Evolutionary conservation across 2,113 vertebrate species (phyloP), one percentile per base, ranked within the genome.

Genomic region (Elgaria multicarinata): DNA sequence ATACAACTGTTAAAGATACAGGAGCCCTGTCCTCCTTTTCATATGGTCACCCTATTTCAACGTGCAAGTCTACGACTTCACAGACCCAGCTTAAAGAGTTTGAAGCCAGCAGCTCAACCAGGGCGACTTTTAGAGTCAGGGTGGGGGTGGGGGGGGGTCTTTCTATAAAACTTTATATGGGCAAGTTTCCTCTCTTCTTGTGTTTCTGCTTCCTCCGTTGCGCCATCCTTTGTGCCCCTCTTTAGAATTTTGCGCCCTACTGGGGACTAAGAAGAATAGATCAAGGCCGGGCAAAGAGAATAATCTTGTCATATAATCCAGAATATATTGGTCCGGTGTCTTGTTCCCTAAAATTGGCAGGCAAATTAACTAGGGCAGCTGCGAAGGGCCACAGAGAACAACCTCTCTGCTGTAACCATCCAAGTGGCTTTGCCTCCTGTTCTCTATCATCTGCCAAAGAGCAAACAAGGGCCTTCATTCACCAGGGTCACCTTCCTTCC

Each of bases 361-460:
- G 42, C 6, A 1, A 88, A 82, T 86, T 92, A 74, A 80, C 92
- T 90, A 92, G 10, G 10, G n/a, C 88, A 92, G 22, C 86, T 92
- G 78, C 28, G n/a, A 24, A 0, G 76, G 33, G 71, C 33, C 81
- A 62, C 22, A 28, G 62, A 9, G 28, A 64, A 3, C 86, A 74
- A 62, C 26, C 93, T 85, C 89, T 87, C 46, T 75, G 39, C 71
- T 83, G 77, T 93, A 89, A 93, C 84, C 46, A 91, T 46, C 42
- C 89, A 87, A 39, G 58, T 12, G 33, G 31, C 33, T 20, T 77
- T 7, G 71, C 66, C 79, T 90, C 72, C 0, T 78, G 86, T 94
- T 95, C 91, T 75, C 91, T 42, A 76, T 18, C 85, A 91, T 72
- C 69, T 90, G 85, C 78, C 64, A 87, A 92, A 93, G 94, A 91